These are phyloP conservation scores for Pogonocherus hispidulus DNA, from an alignment of 2,888 invertebrate genomes.

Conservation along the genomic window DNA sequence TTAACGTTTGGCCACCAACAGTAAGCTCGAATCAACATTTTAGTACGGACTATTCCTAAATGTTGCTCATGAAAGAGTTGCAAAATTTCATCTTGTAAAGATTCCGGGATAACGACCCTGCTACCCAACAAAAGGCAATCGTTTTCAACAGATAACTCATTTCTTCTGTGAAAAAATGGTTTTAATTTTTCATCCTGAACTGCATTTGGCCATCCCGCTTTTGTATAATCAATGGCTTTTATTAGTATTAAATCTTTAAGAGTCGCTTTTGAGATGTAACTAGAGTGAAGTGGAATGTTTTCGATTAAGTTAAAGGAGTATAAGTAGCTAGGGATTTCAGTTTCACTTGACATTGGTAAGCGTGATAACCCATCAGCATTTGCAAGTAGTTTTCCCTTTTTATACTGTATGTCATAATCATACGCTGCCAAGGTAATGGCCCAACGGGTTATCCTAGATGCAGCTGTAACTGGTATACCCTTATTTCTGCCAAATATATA, in stretches of 20 bases:
- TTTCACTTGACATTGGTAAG: constrained; percentile 7
- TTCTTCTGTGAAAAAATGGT: constrained; percentile 36
- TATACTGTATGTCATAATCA: constrained; percentile 35
- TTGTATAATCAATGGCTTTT: constrained; percentile 34
- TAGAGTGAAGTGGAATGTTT: constrained; percentile 13
- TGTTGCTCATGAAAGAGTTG: constrained; percentile 47
- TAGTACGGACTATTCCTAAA: constrained; percentile 44
- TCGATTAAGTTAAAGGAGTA: constrained; percentile 17
- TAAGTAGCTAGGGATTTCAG: not conserved
- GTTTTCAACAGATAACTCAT: constrained; percentile 42
- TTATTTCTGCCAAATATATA: constrained; percentile 41
- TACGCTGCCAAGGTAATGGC: constrained; percentile 38
- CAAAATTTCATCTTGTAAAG: constrained; percentile 32
- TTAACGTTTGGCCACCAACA: constrained; percentile 48
- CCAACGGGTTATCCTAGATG: constrained; percentile 40
- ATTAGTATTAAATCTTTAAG: constrained; percentile 6
- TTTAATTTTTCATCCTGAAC: constrained; percentile 34
- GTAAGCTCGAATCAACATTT: constrained; percentile 45
- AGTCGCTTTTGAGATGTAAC: constrained; percentile 11
- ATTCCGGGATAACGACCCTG: constrained; percentile 43
- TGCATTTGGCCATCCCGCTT: constrained; percentile 36
- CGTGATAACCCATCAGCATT: constrained; percentile 29
- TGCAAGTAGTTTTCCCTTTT: constrained; percentile 20
- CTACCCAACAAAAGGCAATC: constrained; percentile 40
- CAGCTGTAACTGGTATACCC: constrained; percentile 34